A percentile compares a stretch with the other conserved stretches of the same genome.
Evolutionary conservation across 2,888 invertebrate genomes (phyloP).

Genomic region (Philopedon plagiatum): DNA sequence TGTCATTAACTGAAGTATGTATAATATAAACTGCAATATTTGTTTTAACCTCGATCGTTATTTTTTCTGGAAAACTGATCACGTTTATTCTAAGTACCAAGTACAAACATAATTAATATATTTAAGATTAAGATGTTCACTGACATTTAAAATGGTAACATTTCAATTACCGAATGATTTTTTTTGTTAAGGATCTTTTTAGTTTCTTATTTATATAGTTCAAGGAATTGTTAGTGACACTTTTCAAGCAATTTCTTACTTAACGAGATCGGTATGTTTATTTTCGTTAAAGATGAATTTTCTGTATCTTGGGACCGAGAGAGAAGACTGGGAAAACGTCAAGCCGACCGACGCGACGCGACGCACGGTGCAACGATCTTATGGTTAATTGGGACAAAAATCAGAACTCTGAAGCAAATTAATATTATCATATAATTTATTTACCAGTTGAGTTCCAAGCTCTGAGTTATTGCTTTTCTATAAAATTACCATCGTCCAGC

Average conservation of each 20-base stretch:
- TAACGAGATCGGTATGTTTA: slow-evolving; percentile 1
- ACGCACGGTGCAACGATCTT: too few relatives aligned
- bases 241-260: background rate
- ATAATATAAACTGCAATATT: background rate
- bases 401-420: too few relatives aligned
- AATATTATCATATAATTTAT: too few relatives aligned
- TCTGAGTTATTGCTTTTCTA: too few relatives aligned
- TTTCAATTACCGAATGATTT: slow-evolving; percentile 32
- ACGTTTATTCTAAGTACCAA: slow-evolving; percentile 1
- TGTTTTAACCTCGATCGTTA: slow-evolving; percentile 3
- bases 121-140: slow-evolving; percentile 9
- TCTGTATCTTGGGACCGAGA: too few relatives aligned
- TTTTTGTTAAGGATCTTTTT: slow-evolving; percentile 21
- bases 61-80: background rate
- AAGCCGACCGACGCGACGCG: too few relatives aligned
- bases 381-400: too few relatives aligned
- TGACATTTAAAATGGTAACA: slow-evolving; percentile 36
- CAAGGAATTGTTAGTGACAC: slow-evolving; percentile 27
- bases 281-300: background rate
- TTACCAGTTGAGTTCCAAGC: too few relatives aligned
- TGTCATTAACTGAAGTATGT: slow-evolving; percentile 4
- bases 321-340: too few relatives aligned
- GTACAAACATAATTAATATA: slow-evolving; percentile 20
- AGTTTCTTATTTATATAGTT: slow-evolving; percentile 38
- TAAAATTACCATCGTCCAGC: too few relatives aligned